Conservation (phyloP, 2,888 invertebrate species). For the Caenorhabditis japonica region DNA sequence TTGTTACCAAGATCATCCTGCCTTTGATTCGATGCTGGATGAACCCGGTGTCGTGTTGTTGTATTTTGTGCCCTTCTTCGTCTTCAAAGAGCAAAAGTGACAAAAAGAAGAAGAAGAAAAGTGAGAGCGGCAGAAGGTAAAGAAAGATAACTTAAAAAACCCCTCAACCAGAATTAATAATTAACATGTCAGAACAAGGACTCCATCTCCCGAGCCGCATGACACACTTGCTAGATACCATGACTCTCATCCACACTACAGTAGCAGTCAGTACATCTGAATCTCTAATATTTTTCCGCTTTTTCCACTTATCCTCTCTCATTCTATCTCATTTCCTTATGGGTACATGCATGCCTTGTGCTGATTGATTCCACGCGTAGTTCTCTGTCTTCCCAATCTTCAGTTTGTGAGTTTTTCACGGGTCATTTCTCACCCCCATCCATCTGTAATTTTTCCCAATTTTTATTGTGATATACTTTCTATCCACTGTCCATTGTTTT, state of each 20-base stretch:
- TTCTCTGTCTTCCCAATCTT: constrained; percentile 10
- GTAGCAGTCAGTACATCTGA: constrained; percentile 26
- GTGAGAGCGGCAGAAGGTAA: constrained; percentile 18
- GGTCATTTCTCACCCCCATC: constrained; percentile 2
- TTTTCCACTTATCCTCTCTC: constrained; percentile 5
- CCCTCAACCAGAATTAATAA: neutral
- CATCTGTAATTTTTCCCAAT: constrained; percentile 6
- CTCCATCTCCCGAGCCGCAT: constrained; percentile 23
- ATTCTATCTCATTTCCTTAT: constrained; percentile 32
- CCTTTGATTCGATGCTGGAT: constrained; percentile 66
- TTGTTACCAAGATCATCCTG: constrained; percentile 65
- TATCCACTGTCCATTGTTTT: constrained; percentile 2
- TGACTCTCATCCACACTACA: constrained; percentile 9
- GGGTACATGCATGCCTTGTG: constrained; percentile 24
- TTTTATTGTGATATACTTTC: neutral
- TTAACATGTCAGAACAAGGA: constrained; percentile 3
- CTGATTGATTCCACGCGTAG: constrained; percentile 44
- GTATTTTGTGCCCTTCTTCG: constrained; percentile 3
- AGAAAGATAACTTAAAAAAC: neutral
- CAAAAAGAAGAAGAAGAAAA: constrained; percentile 12
- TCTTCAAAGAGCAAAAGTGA: constrained; percentile 21
- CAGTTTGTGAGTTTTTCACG: constrained; percentile 5
- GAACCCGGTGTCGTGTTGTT: constrained; percentile 50
- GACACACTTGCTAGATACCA: constrained; percentile 32
- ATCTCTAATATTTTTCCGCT: neutral